Base-by-base conservation (phyloP, 2,113 vertebrate species). In the Caranx melampygus region DNA sequence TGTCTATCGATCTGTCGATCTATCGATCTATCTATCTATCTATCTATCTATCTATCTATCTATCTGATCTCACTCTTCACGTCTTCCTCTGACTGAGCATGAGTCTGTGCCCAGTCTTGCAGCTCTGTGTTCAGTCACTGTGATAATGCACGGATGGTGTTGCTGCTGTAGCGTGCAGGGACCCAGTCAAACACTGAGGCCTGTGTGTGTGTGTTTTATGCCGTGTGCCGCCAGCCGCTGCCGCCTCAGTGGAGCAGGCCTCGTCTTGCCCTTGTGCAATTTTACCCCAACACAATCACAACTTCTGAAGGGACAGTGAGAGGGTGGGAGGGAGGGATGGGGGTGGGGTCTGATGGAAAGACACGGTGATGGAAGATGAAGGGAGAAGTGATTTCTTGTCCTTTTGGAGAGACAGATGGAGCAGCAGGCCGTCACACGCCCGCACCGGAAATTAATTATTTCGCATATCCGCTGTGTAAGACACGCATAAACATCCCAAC, bases 81-180 rank as follows among this genome's bases (percentile, higher is more conserved):
- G 35, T 8, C 64, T 57, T 76, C 69, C 59, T 79, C 45, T 78
- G 81, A 69, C 82, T 72, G 78, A 83, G 87, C 84, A 86, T 78
- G 73, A 87, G 83, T 90, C 82, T 74, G 62, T 77, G 79, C 74
- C 75, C 77, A 51, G 51, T 69, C 58, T 70, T 16, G 74, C 78
- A 65, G 79, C 31, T 10, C 62, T 66, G 79, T 85, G 87, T 82
- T 88, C 87, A 89, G 79, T 63, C 75, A 54, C 79, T 75, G 86
- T 82, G 61, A 87, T 91, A 88, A 87, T 87, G 81, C 70, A 66
- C 26, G 83, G 81, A 74, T 88, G 87, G 83, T 83, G 85, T 85
- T 81, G 78, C 83, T 84, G 73, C 82, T 89, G 67, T 52, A 88
- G 88, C 78, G 79, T 88, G 74, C 80, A 76, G 78, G 72, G 86